Evolutionary conservation across 2,113 vertebrate species (phyloP), one percentile per base, ranked within the genome.

Genomic region (Piprites chloris): DNA sequence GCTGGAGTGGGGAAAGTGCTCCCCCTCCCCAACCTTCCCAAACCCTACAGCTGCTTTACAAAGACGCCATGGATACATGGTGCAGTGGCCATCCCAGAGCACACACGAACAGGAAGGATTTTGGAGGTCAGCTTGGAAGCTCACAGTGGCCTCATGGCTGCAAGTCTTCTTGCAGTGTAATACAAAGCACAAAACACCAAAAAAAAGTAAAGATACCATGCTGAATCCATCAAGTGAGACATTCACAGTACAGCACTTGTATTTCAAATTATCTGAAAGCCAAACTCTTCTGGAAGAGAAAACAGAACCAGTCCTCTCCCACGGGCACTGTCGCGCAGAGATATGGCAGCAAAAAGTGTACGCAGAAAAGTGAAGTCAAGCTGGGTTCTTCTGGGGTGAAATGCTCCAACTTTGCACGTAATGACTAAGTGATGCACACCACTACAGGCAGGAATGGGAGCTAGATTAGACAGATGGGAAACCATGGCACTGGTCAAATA

Each of bases 11-110:
- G 75, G 17, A 20, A 32, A 41, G 12, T 0, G 0, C 15, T 62
- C 5, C n/a, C 7, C 35, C 56, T 22, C 10, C 1, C 0, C 12
- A 42, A 46, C 55, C 39, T 32, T 55, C 63, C 50, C 63, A 53
- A 79, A 74, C 11, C 33, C 63, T 28, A 50, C 1, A 67, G 35
- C 33, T 37, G 74, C 56, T 50, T 39, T 58, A 49, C 22, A 13
- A 49, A 24, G 46, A 21, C 17, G 39, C 24, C 35, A 19, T 1
- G 1, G 4, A 9, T n/a, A 4, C 2, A 32, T 3, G 21, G 16
- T 20, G 22, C 32, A 21, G 6, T 5, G 24, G n/a, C 39, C 10
- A 59, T 6, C 56, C 49, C 8, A 78, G 7, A n/a, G 32, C 28
- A 32, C 1, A 23, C 32, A 28, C 32, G 15, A 68, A 61, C 39